Evolutionary conservation across 2,797 vertebrate species (phyloP).

Genomic region (Spheniscus humboldti): DNA sequence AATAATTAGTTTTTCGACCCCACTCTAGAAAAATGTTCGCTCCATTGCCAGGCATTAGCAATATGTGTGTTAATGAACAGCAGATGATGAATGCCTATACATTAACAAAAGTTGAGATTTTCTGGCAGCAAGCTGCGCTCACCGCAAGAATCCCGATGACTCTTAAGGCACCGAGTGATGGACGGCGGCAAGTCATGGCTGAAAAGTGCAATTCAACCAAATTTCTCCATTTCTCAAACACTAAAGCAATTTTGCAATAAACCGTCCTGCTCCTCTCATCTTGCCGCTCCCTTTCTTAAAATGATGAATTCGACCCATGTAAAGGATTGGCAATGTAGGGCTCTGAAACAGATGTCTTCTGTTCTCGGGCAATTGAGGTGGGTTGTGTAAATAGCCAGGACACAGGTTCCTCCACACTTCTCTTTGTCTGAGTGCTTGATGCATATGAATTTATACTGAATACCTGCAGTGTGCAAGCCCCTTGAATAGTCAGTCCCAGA

Average conservation of each 20-base stretch:
- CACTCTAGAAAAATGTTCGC: conserved; percentile 82
- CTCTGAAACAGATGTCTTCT: conserved; percentile 27
- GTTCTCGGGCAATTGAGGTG: neutral
- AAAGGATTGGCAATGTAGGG: conserved; percentile 1
- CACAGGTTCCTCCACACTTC: conserved; percentile 7
- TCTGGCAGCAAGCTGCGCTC: conserved; percentile 57
- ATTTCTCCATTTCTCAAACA: neutral
- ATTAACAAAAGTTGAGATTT: conserved; percentile 77
- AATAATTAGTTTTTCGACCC: conserved; percentile 96
- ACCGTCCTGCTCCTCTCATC: neutral
- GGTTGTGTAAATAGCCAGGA: neutral
- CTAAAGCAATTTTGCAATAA: conserved; percentile 8
- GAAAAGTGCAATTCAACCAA: neutral
- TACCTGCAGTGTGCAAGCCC: conserved; percentile 34
- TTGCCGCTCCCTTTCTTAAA: neutral
- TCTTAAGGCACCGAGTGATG: neutral
- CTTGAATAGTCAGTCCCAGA: conserved; percentile 29
- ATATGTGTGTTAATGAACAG: conserved; percentile 79
- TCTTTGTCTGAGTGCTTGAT: conserved; percentile 17
- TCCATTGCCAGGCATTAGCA: conserved; percentile 78
- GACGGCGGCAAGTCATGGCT: neutral
- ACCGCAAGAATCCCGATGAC: neutral
- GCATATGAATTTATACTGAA: conserved; percentile 40
- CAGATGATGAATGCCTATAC: conserved; percentile 86
- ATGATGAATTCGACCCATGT: neutral